phyloP scores from a whole-genome alignment of 1,140 invertebrate genomes.

The Drosophila asahinai region DNA sequence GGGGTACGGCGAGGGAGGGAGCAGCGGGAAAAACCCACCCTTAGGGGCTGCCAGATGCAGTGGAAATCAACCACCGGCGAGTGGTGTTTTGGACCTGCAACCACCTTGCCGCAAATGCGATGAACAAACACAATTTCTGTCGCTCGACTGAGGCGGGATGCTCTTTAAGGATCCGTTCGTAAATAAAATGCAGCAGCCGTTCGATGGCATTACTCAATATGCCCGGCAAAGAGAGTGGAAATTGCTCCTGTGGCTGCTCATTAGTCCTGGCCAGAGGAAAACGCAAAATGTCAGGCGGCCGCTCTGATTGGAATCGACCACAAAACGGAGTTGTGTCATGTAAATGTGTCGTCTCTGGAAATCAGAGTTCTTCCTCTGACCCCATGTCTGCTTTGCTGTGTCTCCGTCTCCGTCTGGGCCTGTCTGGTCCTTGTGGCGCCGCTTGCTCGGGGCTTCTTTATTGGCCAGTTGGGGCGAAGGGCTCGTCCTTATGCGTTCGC shows the following conservation, averaged over 20 bases:
- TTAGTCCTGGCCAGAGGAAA: slow-evolving; percentile 29
- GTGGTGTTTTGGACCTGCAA: slow-evolving; percentile 46
- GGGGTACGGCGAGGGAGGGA: slow-evolving; percentile 6
- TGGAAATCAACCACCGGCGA: slow-evolving; percentile 72
- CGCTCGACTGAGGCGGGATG: slow-evolving; percentile 35
- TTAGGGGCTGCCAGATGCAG: slow-evolving; percentile 46
- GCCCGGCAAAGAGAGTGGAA: slow-evolving; percentile 15
- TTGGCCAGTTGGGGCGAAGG: slow-evolving; percentile 8
- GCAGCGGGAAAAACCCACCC: slow-evolving; percentile 62
- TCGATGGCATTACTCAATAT: slow-evolving; percentile 31
- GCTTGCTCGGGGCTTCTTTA: slow-evolving; percentile 56
- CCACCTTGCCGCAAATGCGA: slow-evolving; percentile 54
- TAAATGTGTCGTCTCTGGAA: slow-evolving; percentile 32
- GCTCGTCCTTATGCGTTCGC: slow-evolving; percentile 44
- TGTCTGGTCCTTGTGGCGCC: slow-evolving; percentile 77
- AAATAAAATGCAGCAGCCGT: slow-evolving; percentile 31
- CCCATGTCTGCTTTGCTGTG: slow-evolving; percentile 1
- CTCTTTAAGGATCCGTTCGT: slow-evolving; percentile 29
- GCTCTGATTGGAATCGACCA: slow-evolving; percentile 54
- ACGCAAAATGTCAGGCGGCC: slow-evolving; percentile 29
- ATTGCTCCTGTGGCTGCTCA: slow-evolving; percentile 30
- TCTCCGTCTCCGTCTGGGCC: slow-evolving; percentile 30
- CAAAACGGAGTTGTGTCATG: slow-evolving; percentile 48
- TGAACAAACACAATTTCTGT: slow-evolving; percentile 55
- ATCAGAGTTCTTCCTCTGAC: slow-evolving; percentile 26